Evolutionary conservation across 2,888 invertebrate genomes (phyloP), one percentile per base, ranked within the genome.

Genomic region (Cactoblastis cactorum): DNA sequence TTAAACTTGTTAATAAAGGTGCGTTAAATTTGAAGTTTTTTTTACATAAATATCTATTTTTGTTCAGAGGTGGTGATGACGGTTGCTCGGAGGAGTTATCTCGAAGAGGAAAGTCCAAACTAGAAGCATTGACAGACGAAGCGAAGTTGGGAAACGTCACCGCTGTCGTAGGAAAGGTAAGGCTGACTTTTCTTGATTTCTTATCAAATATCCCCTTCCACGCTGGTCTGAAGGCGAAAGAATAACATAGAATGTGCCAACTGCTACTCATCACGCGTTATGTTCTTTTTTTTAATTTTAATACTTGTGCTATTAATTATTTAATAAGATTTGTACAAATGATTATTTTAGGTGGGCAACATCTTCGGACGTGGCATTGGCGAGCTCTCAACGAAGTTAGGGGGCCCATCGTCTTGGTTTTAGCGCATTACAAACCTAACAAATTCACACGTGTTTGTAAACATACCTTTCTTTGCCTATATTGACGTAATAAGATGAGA

Each of bases 291-390:
- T n/a, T n/a, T n/a, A n/a, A n/a, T n/a, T n/a, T n/a, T n/a, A n/a
- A n/a, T n/a, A n/a, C n/a, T n/a, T n/a, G n/a, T n/a, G n/a, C 28
- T 28, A 1, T 28, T 28, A 9, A 28, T 28, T 28, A 6, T 28
- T 28, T 6, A 28, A 28, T 6, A n/a, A n/a, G n/a, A 8, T 28
- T 14, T 35, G 3, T 14, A 35, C 3, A 14, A 35, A 14, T 35
- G 28, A 14, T 35, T 15, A 17, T 72, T 71, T 24, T 91, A 95
- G 86, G 94, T 97, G 70, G 96, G 96, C 66, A 96, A 95, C 85
- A 94, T 97, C 80, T 94, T 97, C 69, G 97, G 97, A 49, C 96
- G 96, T 77, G 95, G 97, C 62, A 94, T 97, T 69, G 97, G 97
- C 61, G 96, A 97, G 74, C 92, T 97, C 71, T 95, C 96, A 73